A percentile compares a stretch with the other conserved stretches of the same genome.
Conservation (phyloP, 2,113 vertebrate species). For the Anser cygnoides region DNA sequence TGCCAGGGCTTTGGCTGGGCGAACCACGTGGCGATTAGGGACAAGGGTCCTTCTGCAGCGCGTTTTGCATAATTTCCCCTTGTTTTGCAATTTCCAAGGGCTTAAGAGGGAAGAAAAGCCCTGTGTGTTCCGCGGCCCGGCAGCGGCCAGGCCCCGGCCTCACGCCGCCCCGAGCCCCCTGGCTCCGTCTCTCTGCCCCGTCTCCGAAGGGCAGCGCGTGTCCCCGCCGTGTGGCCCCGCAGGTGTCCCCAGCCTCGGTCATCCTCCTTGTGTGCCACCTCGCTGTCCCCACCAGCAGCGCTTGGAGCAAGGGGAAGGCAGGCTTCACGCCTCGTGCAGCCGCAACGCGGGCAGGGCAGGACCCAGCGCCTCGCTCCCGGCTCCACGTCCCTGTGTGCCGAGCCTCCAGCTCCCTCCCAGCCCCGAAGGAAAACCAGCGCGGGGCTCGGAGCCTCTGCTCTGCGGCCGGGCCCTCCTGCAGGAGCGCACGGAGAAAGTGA, state of each 20-base stretch:
- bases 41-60: constrained; percentile 54
- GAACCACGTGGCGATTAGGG: constrained; percentile 21
- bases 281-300: background rate
- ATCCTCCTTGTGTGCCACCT: background rate
- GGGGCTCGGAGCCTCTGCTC: background rate
- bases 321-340: background rate
- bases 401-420: background rate
- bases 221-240: accelerated
- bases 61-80: constrained; percentile 51
- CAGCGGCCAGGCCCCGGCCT: background rate
- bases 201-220: accelerated
- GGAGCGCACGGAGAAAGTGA: accelerated
- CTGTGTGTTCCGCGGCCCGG: background rate
- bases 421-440: background rate
- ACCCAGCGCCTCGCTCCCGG: background rate
- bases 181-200: accelerated
- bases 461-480: accelerated
- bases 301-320: background rate
- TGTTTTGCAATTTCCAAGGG: constrained; percentile 52
- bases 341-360: accelerated
- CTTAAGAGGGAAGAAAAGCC: constrained; percentile 27
- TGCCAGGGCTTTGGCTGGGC: constrained; percentile 38
- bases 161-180: background rate
- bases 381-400: background rate
- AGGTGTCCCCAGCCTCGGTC: background rate